Evolutionary conservation across 53 echinoderm and acorn worm genomes (phyloP).

Genomic region (Pentamera pediparva): DNA sequence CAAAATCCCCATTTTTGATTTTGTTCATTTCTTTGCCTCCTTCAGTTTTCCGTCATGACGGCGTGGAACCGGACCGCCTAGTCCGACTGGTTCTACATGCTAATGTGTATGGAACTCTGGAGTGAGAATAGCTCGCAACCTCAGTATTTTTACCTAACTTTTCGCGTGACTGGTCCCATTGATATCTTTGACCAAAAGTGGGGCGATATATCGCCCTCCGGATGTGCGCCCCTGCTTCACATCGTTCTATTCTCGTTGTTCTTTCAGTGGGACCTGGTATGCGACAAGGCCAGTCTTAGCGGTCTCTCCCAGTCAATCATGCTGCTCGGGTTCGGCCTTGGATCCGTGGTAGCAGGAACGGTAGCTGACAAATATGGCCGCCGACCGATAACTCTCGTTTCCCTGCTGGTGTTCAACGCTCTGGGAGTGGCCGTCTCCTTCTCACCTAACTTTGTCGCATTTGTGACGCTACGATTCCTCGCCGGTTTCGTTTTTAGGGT

Average conservation of each 20-base stretch:
- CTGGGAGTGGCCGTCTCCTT: slow-evolving; percentile 71
- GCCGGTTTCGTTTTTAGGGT: slow-evolving; percentile 41
- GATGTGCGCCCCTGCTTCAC: too few relatives aligned
- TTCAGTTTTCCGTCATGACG: too few relatives aligned
- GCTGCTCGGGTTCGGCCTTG: slow-evolving; percentile 75
- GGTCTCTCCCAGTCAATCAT: slow-evolving; percentile 77
- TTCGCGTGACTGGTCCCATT: too few relatives aligned
- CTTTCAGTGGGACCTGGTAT: slow-evolving; percentile 80
- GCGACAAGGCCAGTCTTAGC: slow-evolving; percentile 40
- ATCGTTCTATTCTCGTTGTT: not conserved
- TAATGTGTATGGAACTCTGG: too few relatives aligned
- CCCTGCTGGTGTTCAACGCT: slow-evolving; percentile 56
- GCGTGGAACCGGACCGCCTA: too few relatives aligned
- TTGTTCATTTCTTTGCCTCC: too few relatives aligned
- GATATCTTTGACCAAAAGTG: too few relatives aligned
- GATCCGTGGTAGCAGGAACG: slow-evolving; percentile 65
- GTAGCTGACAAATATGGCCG: slow-evolving; percentile 77
- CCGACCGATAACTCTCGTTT: slow-evolving; percentile 64
- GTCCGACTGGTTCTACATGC: too few relatives aligned
- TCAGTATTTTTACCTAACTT: too few relatives aligned
- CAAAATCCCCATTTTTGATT: too few relatives aligned
- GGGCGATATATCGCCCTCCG: too few relatives aligned
- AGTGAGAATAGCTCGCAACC: too few relatives aligned
- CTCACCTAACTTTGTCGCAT: slow-evolving; percentile 64
- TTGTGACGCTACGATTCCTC: slow-evolving; percentile 64